These are phyloP conservation scores for Platichthys flesus DNA, from an alignment of 2,113 vertebrate species.

Conservation along the genomic window DNA sequence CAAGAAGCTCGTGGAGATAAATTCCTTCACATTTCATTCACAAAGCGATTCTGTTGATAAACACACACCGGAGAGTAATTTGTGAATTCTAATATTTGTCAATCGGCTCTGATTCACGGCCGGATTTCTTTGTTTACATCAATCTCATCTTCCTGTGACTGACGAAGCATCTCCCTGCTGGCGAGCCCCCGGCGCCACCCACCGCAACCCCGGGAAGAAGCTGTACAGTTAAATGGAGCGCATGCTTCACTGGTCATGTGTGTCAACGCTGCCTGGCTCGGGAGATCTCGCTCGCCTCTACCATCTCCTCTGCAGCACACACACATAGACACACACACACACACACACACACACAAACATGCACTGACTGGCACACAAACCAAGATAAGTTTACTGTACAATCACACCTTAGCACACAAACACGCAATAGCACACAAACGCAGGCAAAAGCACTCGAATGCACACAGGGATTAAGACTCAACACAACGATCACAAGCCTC, in stretches of 20 bases:
- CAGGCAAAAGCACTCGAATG: constrained; percentile 22
- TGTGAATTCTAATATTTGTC: constrained; percentile 36
- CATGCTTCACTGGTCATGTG: constrained; percentile 75
- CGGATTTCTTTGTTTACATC: constrained; percentile 20
- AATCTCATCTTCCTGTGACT: constrained; percentile 28
- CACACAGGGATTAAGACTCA: constrained; percentile 20
- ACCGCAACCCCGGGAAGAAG: constrained; percentile 59
- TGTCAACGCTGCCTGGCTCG: constrained; percentile 57
- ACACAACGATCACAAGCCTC: not conserved
- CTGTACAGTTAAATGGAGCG: constrained; percentile 74
- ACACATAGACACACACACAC: not conserved
- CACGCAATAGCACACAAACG: constrained; percentile 21
- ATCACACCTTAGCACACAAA: constrained; percentile 10
- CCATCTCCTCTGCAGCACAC: constrained; percentile 36
- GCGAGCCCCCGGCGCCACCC: constrained; percentile 18
- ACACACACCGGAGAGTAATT: constrained; percentile 44
- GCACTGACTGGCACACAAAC: constrained; percentile 28
- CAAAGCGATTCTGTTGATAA: constrained; percentile 19
- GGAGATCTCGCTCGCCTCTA: constrained; percentile 56
- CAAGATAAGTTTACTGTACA: constrained; percentile 25
- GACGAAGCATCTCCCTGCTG: constrained; percentile 33
- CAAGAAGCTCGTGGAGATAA: not conserved
- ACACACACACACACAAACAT: not conserved
- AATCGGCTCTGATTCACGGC: constrained; percentile 28
- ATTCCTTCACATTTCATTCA: constrained; percentile 10